Conservation (phyloP, 2,888 invertebrate genomes). For the Kuschelorhynchus macadamiae region DNA sequence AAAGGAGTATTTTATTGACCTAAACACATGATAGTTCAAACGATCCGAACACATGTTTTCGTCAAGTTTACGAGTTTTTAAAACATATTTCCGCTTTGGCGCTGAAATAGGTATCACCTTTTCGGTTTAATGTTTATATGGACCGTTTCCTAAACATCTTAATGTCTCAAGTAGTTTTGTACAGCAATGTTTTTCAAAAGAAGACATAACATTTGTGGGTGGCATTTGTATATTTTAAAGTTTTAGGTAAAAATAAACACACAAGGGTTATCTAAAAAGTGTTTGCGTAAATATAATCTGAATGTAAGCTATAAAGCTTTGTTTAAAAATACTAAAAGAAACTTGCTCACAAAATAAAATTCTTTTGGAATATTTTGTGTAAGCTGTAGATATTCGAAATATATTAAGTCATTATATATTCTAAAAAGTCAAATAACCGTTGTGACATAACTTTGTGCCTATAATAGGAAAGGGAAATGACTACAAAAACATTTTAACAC, state of each 20-base stretch:
- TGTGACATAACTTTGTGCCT: too few relatives aligned
- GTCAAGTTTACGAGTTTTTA: slow-evolving; percentile 11
- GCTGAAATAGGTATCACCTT: background rate
- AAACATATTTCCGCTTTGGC: background rate
- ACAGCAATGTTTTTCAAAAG: background rate
- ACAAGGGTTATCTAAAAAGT: background rate
- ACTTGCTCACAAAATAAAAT: too few relatives aligned
- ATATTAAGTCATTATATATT: too few relatives aligned
- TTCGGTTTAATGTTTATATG: slow-evolving; percentile 16
- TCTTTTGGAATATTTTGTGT: too few relatives aligned
- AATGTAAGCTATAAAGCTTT: too few relatives aligned
- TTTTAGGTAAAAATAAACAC: background rate
- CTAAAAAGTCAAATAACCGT: too few relatives aligned
- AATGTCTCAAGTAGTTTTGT: slow-evolving; percentile 8
- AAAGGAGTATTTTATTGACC: background rate
- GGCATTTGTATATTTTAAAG: background rate
- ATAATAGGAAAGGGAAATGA: too few relatives aligned
- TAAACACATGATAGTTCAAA: background rate
- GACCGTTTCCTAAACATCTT: slow-evolving; percentile 16
- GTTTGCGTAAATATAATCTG: background rate
- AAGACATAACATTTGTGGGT: slow-evolving; percentile 11
- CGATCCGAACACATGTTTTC: slow-evolving; percentile 5
- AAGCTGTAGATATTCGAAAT: too few relatives aligned
- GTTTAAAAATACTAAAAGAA: too few relatives aligned
- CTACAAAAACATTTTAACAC: too few relatives aligned